A percentile compares a stretch with the other conserved stretches of the same genome.
Evolutionary conservation across 2,113 vertebrate genomes (phyloP).

Genomic region (Corvus hawaiiensis): DNA sequence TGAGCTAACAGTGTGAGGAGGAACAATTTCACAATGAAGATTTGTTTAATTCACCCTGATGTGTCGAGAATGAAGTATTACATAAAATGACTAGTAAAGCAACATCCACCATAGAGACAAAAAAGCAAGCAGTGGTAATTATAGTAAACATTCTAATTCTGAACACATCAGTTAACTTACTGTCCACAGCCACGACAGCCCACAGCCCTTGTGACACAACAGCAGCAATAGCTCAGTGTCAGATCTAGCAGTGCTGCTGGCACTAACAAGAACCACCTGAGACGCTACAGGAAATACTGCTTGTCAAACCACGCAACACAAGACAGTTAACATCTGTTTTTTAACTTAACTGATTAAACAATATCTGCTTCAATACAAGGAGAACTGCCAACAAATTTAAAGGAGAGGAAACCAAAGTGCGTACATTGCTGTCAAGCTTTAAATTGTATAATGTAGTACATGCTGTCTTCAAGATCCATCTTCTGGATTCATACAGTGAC

Average conservation of each 20-base stretch:
- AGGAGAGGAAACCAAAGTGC: neutral
- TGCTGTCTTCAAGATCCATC: neutral
- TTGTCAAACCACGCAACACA: rapidly evolving
- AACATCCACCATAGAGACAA: neutral
- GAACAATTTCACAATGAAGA: neutral
- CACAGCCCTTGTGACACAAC: neutral
- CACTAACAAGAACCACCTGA: neutral
- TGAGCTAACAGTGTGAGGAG: neutral
- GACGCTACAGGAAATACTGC: neutral
- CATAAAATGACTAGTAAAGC: neutral
- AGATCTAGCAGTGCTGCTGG: neutral
- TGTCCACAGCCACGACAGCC: neutral
- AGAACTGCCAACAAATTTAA: neutral
- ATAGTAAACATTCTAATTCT: neutral
- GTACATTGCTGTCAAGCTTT: neutral
- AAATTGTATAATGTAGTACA: rapidly evolving
- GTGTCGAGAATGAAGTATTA: neutral
- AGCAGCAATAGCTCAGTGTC: neutral
- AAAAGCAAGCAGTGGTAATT: neutral
- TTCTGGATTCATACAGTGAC: neutral
- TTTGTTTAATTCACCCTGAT: neutral
- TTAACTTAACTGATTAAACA: neutral
- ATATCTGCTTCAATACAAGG: neutral
- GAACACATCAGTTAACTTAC: neutral
- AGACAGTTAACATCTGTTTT: rapidly evolving